phyloP scores from a whole-genome alignment of 1,140 invertebrate species.

The Drosophila novamexicana region DNA sequence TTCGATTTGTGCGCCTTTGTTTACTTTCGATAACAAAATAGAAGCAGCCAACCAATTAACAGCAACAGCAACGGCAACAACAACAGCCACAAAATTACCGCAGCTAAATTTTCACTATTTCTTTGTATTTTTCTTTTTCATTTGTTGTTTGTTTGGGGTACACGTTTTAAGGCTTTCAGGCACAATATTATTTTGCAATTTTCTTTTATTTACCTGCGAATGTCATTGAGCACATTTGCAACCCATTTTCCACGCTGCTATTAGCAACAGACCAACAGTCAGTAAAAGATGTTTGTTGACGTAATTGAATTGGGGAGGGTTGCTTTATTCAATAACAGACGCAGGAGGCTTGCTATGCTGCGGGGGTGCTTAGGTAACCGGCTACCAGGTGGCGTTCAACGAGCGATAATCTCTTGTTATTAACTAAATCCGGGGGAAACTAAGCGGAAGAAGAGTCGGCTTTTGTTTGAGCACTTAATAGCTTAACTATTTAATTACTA shows the following conservation, averaged over 20 bases:
- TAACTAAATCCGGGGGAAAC: constrained; percentile 1
- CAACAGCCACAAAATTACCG: neutral
- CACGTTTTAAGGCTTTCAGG: constrained; percentile 49
- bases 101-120: constrained; percentile 5
- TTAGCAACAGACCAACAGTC: constrained; percentile 17
- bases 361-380: neutral
- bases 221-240: constrained; percentile 54
- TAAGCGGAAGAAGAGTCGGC: neutral
- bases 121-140: neutral
- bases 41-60: constrained; percentile 8
- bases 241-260: constrained; percentile 75
- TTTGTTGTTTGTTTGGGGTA: constrained; percentile 18
- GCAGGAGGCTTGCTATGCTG: neutral
- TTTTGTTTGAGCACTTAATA: neutral
- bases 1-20: constrained; percentile 18
- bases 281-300: constrained; percentile 34
- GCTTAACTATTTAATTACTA: neutral
- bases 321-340: constrained; percentile 2
- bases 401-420: constrained; percentile 11
- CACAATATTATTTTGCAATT: constrained; percentile 70
- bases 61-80: constrained; percentile 8
- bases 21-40: constrained; percentile 43
- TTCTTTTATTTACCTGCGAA: constrained; percentile 33
- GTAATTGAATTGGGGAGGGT: constrained; percentile 14
- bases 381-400: neutral